Conservation (phyloP, 2,113 vertebrate genomes). For the Nothocercus nigrocapillus region DNA sequence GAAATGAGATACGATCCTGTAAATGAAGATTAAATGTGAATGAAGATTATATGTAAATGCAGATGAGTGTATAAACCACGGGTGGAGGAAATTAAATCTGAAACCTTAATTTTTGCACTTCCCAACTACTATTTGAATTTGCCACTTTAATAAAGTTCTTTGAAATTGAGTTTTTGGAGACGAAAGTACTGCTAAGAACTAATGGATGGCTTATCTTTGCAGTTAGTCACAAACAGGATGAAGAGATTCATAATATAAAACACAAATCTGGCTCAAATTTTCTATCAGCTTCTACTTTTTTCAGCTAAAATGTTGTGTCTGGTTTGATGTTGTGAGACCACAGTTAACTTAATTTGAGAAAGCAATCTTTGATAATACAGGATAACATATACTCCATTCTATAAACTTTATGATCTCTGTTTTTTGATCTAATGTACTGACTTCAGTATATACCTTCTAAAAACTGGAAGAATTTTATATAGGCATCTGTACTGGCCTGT, state of each 20-base stretch:
- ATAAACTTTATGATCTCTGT: background rate
- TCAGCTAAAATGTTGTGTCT: conserved; percentile 21
- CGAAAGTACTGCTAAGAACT: background rate
- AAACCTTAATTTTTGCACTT: background rate
- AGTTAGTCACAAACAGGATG: background rate
- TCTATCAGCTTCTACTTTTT: background rate
- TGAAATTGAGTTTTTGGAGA: background rate
- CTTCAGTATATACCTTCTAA: conserved; percentile 12
- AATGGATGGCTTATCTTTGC: background rate
- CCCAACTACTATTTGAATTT: background rate
- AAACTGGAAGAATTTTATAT: conserved; percentile 36
- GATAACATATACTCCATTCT: conserved; percentile 28
- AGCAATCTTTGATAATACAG: conserved; percentile 25
- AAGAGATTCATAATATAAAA: background rate
- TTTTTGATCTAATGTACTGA: conserved; percentile 5
- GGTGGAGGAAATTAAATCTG: background rate
- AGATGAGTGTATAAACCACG: background rate
- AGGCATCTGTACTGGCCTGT: conserved; percentile 35
- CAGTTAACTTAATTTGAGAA: background rate
- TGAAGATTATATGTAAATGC: background rate
- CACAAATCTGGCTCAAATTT: background rate
- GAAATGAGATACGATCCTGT: background rate
- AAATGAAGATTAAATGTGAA: conserved; percentile 1
- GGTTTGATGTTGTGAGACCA: conserved; percentile 10
- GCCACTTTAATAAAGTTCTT: background rate